phyloP scores from a whole-genome alignment of 2,888 invertebrate species.

The Creontiades dilutus region DNA sequence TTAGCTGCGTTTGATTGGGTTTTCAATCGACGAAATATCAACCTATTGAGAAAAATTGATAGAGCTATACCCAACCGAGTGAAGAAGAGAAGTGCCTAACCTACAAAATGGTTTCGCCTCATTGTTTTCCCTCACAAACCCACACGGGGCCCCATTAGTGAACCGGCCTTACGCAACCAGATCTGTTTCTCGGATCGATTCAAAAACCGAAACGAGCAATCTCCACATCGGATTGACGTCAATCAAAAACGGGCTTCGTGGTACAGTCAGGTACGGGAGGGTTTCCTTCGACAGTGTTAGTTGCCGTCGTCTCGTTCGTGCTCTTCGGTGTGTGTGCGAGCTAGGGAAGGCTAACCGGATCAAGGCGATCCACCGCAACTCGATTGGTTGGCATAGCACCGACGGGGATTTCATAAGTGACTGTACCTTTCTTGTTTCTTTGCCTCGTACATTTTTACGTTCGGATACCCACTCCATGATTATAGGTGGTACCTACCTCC shows the following conservation, averaged over 20 bases:
- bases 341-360: conserved; percentile 60
- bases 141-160: not conserved
- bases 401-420: conserved; percentile 37
- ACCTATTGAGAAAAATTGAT: too few relatives aligned
- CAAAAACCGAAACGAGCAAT: conserved; percentile 45
- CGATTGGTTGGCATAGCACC: conserved; percentile 46
- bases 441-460: conserved; percentile 30
- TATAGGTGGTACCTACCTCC: conserved; percentile 27
- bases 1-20: too few relatives aligned
- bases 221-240: conserved; percentile 55
- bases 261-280: not conserved
- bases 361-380: conserved; percentile 57
- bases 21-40: too few relatives aligned
- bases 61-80: too few relatives aligned
- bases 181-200: conserved; percentile 47
- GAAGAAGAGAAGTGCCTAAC: not conserved
- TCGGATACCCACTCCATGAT: conserved; percentile 40
- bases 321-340: not conserved
- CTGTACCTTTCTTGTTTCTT: conserved; percentile 56
- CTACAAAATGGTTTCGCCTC: not conserved
- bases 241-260: conserved; percentile 53
- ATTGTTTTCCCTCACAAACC: conserved; percentile 22
- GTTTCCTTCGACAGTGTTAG: not conserved
- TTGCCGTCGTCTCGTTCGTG: not conserved
- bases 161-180: conserved; percentile 41